Conservation (phyloP, 2,797 vertebrate species). For the Coracias cyanogaster region DNA sequence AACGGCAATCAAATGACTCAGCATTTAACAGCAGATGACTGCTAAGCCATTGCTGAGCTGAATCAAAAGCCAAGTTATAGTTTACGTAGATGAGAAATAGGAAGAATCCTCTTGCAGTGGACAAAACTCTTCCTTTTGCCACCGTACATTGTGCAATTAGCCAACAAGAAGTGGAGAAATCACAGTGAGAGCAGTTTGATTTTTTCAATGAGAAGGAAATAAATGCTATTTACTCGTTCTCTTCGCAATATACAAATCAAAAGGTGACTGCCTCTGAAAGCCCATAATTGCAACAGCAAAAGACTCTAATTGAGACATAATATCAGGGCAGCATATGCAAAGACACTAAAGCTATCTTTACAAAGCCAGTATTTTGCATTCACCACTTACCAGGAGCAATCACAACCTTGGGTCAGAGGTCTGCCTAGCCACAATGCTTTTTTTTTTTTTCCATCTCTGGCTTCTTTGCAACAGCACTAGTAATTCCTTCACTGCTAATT, state of each 20-base stretch:
- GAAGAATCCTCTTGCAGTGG: not conserved
- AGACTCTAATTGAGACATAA: conserved; percentile 1
- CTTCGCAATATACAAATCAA: not conserved
- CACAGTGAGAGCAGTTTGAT: not conserved
- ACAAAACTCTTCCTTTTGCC: not conserved
- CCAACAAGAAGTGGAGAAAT: not conserved
- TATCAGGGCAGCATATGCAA: not conserved
- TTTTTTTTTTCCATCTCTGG: not conserved
- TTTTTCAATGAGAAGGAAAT: not conserved
- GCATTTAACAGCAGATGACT: conserved; percentile 29
- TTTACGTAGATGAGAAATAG: not conserved
- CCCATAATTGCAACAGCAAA: not conserved
- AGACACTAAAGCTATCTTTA: not conserved
- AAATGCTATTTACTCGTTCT: not conserved
- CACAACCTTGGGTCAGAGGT: not conserved
- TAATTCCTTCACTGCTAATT: conserved; percentile 24
- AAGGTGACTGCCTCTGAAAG: not conserved
- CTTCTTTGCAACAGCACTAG: not conserved
- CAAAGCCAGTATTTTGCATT: not conserved
- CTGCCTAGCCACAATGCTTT: not conserved
- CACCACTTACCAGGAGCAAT: not conserved
- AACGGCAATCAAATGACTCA: conserved; percentile 51
- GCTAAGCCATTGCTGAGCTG: not conserved
- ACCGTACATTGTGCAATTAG: not conserved
- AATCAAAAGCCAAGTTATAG: not conserved